These are phyloP conservation scores for Tupaia chinensis DNA, from an alignment of 2,113 vertebrate species.

Conservation along the genomic window DNA sequence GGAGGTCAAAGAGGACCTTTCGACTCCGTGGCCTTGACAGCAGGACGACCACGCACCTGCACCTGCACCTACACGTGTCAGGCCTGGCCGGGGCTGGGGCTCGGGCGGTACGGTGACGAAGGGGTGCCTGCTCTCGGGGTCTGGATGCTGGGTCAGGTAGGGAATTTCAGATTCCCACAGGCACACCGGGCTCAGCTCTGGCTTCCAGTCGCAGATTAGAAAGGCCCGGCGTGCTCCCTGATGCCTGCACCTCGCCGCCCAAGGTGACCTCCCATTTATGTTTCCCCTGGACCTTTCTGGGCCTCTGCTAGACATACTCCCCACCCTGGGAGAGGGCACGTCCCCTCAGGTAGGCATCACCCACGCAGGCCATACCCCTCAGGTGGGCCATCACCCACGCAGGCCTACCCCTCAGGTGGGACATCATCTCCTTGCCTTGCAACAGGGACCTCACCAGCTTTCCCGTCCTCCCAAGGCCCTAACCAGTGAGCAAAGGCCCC, in stretches of 20 bases:
- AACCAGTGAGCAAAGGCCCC: background rate
- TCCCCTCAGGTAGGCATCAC: background rate
- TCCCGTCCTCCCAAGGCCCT: background rate
- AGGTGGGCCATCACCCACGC: no score
- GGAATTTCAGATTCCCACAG: fast-evolving
- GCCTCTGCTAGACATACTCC: background rate
- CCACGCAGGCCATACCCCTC: no score
- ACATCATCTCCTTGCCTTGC: no score
- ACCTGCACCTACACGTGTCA: background rate
- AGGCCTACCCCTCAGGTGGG: no score
- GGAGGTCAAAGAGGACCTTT: background rate
- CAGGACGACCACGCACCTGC: background rate
- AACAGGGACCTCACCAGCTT: fast-evolving
- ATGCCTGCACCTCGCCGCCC: fast-evolving
- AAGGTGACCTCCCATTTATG: fast-evolving
- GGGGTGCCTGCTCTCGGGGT: background rate
- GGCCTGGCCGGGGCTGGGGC: background rate
- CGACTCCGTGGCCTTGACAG: fast-evolving
- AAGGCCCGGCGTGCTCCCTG: no score
- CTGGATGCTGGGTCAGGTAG: fast-evolving
- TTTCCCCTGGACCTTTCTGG: no score
- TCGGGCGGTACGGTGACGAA: fast-evolving
- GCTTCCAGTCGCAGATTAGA: background rate
- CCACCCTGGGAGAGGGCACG: background rate
- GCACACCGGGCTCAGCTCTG: background rate